Percentiles rank a stretch among this genome's conserved stretches.
Conservation (phyloP, 2,113 vertebrate genomes). For the Echinops telfairi region DNA sequence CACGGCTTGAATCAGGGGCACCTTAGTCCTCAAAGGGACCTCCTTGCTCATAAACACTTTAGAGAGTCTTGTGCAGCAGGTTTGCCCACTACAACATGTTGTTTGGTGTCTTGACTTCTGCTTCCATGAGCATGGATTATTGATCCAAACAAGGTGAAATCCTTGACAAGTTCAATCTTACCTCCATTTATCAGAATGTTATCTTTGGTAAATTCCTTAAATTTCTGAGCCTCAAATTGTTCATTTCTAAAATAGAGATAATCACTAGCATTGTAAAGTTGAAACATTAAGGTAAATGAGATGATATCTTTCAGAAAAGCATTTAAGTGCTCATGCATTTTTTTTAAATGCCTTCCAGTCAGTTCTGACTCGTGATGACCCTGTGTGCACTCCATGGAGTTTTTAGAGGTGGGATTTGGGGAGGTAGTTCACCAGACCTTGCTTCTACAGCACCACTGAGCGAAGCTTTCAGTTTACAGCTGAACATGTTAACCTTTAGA, state of each 20-base stretch:
- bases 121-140: too few species aligned
- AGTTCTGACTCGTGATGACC: not conserved
- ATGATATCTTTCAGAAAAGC: too few species aligned
- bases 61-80: too few species aligned
- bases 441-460: not conserved
- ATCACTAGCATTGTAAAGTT: not conserved
- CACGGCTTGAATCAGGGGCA: too few species aligned
- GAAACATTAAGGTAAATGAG: not conserved
- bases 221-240: not conserved
- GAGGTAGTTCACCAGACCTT: not conserved
- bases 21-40: too few species aligned
- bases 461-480: not conserved
- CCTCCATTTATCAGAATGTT: too few species aligned
- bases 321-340: too few species aligned
- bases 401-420: not conserved
- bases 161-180: too few species aligned
- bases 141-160: too few species aligned
- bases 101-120: too few species aligned
- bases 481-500: not conserved
- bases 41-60: too few species aligned
- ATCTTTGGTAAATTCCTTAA: not conserved
- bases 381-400: not conserved
- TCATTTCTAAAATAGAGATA: not conserved
- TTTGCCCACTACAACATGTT: too few species aligned
- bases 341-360: not conserved